Evolutionary conservation across 2,113 vertebrate genomes (phyloP), one percentile per base, ranked within the genome.

Genomic region (Rhagologus leucostigma): DNA sequence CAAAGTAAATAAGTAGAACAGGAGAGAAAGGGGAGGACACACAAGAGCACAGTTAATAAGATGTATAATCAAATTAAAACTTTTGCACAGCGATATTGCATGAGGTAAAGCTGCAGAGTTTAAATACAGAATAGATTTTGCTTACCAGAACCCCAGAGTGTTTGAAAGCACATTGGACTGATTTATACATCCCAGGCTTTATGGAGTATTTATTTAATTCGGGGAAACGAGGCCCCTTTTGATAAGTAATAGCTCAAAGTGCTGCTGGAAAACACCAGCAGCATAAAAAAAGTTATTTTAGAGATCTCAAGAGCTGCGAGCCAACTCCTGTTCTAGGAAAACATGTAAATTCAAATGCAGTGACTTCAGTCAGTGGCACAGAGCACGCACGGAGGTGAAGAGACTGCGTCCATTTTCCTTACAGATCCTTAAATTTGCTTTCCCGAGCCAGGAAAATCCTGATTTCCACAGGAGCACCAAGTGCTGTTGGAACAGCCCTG

Each of bases 381-480:
- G 16, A 60, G 62, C 62, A 30, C 9, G 6, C 5, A 16, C 39
- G n/a, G 69, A 65, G 67, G 50, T 49, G 76, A 33, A 50, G 30
- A 20, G 26, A 41, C 19, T 2, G 7, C 0, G 0, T 6, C 53
- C 1, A 0, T 33, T 60, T 29, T 42, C 62, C 47, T 27, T 11
- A 23, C 37, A 82, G 39, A 56, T 18, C 44, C 52, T 60, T 37
- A 13, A 6, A 1, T 33, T 67, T 37, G 17, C 35, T 49, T 69
- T 82, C 44, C 35, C 30, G 56, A 63, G 52, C 30, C 73, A 26
- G 60, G 27, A 10, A 46, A 42, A 57, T 4, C 26, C 23, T 26
- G 14, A 9, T 76, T 27, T 35, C 22, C 57, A 20, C 7, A 62
- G 53, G 15, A 93, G 20, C 42, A 24, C 4, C 39, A 3, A 4